Conservation (phyloP, 2,888 invertebrate genomes). For the Mycalesis mineus region DNA sequence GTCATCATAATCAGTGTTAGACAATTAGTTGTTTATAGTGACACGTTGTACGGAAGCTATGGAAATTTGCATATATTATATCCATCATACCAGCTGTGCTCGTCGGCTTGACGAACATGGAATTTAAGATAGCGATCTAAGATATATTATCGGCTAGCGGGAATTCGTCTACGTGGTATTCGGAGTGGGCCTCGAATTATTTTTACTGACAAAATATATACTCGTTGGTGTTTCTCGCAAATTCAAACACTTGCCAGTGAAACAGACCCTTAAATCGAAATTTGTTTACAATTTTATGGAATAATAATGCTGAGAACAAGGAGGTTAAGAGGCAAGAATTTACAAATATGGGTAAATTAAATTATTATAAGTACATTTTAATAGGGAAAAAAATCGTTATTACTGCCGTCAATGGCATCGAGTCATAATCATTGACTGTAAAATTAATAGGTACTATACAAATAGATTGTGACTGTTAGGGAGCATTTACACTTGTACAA, state of each 20-base stretch:
- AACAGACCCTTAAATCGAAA: too few species aligned
- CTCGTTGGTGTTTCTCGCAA: too few species aligned
- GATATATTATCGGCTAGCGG: too few species aligned
- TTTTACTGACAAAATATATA: too few species aligned
- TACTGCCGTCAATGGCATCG: background rate
- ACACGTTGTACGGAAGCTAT: constrained; percentile 22
- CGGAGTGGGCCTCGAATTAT: too few species aligned
- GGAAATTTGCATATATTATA: constrained; percentile 19
- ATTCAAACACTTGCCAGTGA: too few species aligned
- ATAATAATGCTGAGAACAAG: too few species aligned
- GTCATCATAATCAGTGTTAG: constrained; percentile 57
- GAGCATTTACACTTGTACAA: background rate
- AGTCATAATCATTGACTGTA: constrained; percentile 9
- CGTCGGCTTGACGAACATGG: background rate
- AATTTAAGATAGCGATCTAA: background rate
- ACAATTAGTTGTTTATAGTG: constrained; percentile 53
- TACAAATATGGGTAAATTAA: background rate
- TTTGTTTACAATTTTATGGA: too few species aligned
- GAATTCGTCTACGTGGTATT: too few species aligned
- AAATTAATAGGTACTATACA: background rate
- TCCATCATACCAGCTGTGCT: background rate
- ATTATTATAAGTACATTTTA: constrained; percentile 1
- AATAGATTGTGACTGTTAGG: background rate
- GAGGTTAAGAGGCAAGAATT: too few species aligned
- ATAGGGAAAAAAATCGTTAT: background rate